A percentile compares a stretch with the other conserved stretches of the same genome.
Evolutionary conservation across 35 echinoderm and acorn worm genomes (phyloP).

Genomic region (Stichopus chloronotus): DNA sequence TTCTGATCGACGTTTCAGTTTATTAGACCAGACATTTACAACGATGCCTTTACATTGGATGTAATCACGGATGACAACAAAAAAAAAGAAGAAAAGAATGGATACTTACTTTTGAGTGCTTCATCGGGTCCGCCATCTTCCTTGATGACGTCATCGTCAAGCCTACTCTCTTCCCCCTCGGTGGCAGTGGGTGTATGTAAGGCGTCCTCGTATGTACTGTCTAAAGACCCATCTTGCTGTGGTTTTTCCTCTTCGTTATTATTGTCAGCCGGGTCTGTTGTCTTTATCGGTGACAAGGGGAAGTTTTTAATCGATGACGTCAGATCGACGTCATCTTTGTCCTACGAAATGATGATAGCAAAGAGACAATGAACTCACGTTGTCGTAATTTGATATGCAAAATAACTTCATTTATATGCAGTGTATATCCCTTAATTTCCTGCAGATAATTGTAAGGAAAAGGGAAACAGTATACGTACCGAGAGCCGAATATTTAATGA

Average conservation of each 20-base stretch:
- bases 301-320: conserved; percentile 12
- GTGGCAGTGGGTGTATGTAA: not conserved
- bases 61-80: too few species aligned
- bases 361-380: not conserved
- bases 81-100: too few species aligned
- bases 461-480: too few species aligned
- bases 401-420: too few species aligned
- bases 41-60: too few species aligned
- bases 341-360: not conserved
- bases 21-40: too few species aligned
- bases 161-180: not conserved
- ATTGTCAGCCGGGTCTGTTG: not conserved
- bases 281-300: conserved; percentile 36
- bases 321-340: conserved; percentile 24
- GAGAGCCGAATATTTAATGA: too few species aligned
- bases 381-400: too few species aligned
- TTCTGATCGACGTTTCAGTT: too few species aligned
- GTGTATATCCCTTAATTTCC: too few species aligned
- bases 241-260: conserved; percentile 23
- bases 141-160: not conserved
- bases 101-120: too few species aligned
- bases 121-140: not conserved
- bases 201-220: not conserved
- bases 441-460: too few species aligned
- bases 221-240: not conserved